Conservation (phyloP, 2,797 vertebrate genomes). For the Lagocephalus sceleratus region DNA sequence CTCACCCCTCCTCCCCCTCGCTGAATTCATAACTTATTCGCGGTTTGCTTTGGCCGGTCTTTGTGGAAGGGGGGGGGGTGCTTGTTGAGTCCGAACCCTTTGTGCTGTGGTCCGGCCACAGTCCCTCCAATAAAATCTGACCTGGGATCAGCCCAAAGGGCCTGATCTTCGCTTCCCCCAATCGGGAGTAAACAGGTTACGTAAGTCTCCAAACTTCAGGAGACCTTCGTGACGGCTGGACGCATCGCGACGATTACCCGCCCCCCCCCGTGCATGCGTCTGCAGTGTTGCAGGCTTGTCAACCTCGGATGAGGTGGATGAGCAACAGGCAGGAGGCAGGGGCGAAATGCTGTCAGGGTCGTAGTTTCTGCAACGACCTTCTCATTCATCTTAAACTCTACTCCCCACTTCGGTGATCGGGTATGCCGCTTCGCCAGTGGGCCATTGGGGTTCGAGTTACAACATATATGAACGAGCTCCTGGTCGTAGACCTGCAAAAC, state of each 20-base stretch:
- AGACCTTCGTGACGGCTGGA: slow-evolving; percentile 3
- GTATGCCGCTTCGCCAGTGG: no score
- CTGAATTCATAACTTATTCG: background rate
- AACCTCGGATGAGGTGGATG: no score
- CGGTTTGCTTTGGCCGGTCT: no score
- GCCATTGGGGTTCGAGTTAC: background rate
- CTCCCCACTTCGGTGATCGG: no score
- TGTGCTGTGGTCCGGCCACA: background rate
- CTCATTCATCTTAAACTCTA: no score
- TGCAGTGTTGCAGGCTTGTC: no score
- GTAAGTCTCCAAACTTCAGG: slow-evolving; percentile 39
- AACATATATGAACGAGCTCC: background rate
- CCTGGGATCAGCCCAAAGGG: slow-evolving; percentile 7
- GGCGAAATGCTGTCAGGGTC: no score
- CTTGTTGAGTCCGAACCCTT: background rate
- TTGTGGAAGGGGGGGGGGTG: no score
- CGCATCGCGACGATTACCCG: background rate
- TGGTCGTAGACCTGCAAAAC: no score
- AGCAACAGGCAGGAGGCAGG: no score
- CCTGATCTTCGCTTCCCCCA: slow-evolving; percentile 9
- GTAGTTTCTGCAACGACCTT: no score
- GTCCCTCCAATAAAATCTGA: slow-evolving; percentile 1
- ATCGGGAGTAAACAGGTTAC: slow-evolving; percentile 54
- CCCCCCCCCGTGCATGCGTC: background rate
- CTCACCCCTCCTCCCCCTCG: background rate